These are phyloP conservation scores for Neoseiulus cucumeris DNA, from an alignment of 1,140 invertebrate genomes.

Conservation along the genomic window DNA sequence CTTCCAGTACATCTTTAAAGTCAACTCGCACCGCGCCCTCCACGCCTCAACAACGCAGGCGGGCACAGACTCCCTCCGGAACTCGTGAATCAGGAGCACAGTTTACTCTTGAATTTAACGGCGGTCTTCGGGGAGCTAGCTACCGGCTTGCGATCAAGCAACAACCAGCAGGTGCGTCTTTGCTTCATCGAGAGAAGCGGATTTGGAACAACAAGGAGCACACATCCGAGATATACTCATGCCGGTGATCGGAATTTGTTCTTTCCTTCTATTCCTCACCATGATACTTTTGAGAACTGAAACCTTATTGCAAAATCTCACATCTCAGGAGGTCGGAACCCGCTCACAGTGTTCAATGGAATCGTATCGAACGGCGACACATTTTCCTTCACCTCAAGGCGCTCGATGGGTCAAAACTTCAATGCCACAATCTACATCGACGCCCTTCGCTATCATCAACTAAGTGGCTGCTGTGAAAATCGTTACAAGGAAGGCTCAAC, in stretches of 20 bases:
- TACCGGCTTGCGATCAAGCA: not conserved
- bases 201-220: too few relatives aligned
- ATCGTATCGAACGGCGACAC: not conserved
- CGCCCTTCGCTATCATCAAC: not conserved
- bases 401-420: not conserved
- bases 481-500: not conserved
- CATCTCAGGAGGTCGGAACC: not conserved
- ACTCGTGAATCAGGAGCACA: not conserved
- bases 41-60: not conserved
- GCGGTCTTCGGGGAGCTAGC: not conserved
- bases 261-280: too few relatives aligned
- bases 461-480: slow-evolving; percentile 5
- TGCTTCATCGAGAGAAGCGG: too few relatives aligned
- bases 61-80: not conserved
- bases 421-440: not conserved
- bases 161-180: not conserved
- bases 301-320: too few relatives aligned
- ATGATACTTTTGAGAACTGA: too few relatives aligned
- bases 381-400: not conserved
- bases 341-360: not conserved
- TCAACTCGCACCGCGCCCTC: not conserved
- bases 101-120: not conserved
- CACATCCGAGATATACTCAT: too few relatives aligned
- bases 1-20: not conserved
- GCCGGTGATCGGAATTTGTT: too few relatives aligned